Evolutionary conservation across 2,797 vertebrate genomes (phyloP), one percentile per base, ranked within the genome.

Genomic region (Megaceryle alcyon): DNA sequence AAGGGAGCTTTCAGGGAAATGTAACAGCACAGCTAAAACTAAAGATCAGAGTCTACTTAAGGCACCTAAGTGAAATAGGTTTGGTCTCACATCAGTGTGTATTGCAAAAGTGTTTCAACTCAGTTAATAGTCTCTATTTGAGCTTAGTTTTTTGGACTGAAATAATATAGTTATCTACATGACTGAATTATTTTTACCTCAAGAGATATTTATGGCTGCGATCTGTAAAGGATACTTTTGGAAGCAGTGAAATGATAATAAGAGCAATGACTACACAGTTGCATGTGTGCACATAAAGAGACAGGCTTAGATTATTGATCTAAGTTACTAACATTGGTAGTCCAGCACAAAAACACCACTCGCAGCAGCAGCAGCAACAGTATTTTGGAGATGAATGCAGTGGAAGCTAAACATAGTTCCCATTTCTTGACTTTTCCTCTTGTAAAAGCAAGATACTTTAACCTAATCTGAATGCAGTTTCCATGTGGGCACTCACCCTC

Each of bases 1-100:
- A 96, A 96, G 35, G 77, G 66, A 97, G 57, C 57, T 97, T 93
- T 96, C 88, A 94, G 84, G 78, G 89, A 95, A 97, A 92, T 82
- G 28, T 90, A 97, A 92, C 75, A 87, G 64, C 68, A 76, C 56
- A 96, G 57, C 73, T 92, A 92, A 95, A 87, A 93, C 64, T 84
- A 73, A 96, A 95, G 70, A 90, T 79, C 60, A 51, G 66, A 72
- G 25, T 44, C 71, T 96, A 48, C 69, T 87, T 90, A 94, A 93
- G 44, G 84, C 60, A 92, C 59, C 66, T 93, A 82, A 86, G 33
- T 7, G 5, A 97, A 96, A 96, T 70, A 85, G 44, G 71, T 87
- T 91, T 91, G 91, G 87, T 96, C 92, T 97, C 90, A 84, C 72
- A 69, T 92, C 93, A 95, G 46, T 71, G 84, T 61, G 54, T 92